Evolutionary conservation across 92 coral and sea anemone species (phyloP).

Genomic region (Metridium senile): DNA sequence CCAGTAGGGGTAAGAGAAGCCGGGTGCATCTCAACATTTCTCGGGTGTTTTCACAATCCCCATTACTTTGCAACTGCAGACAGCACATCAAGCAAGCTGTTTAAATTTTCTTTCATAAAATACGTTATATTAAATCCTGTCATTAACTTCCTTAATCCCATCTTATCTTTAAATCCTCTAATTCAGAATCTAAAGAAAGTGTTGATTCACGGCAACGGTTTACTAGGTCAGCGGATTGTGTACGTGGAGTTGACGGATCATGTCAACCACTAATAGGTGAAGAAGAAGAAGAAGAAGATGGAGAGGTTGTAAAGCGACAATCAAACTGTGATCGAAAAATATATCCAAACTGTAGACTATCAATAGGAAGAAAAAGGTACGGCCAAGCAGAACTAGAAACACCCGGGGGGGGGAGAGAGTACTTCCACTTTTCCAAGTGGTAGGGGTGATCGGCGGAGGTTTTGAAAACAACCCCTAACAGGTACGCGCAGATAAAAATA

Average conservation of each 20-base stretch:
- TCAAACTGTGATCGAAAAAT: not conserved
- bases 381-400: not conserved
- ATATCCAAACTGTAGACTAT: not conserved
- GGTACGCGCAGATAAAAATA: too few relatives aligned
- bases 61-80: too few relatives aligned
- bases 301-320: not conserved
- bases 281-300: not conserved
- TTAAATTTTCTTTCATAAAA: too few relatives aligned
- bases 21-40: too few relatives aligned
- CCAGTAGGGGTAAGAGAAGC: too few relatives aligned
- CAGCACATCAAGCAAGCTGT: too few relatives aligned
- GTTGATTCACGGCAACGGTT: not conserved
- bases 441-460: too few relatives aligned
- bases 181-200: not conserved
- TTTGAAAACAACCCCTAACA: too few relatives aligned
- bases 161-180: not conserved
- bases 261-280: conserved; percentile 7
- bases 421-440: too few relatives aligned
- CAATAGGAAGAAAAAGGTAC: conserved; percentile 16
- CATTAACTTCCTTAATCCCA: not conserved
- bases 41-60: too few relatives aligned
- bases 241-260: conserved; percentile 10
- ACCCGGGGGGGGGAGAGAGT: too few relatives aligned
- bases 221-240: not conserved
- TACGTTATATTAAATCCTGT: not conserved